Evolutionary conservation across 2,888 invertebrate genomes (phyloP), one percentile per base, ranked within the genome.

Genomic region (Pyrocoelia pectoralis): DNA sequence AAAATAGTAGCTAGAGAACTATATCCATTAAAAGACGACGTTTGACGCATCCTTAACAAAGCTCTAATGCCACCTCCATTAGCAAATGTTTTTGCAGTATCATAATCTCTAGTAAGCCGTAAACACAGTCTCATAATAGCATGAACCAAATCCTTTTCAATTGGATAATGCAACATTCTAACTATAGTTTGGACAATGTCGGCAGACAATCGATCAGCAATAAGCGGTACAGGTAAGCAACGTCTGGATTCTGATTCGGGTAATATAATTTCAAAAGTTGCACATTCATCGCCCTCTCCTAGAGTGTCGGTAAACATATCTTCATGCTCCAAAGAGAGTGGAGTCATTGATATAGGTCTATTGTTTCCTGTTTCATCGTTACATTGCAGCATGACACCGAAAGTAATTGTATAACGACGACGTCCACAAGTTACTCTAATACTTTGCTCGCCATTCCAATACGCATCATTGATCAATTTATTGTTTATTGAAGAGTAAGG

Each of bases 341-440:
- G 79, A 0, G 85, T 86, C 79, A 93, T 86, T 71, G 91, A 89
- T 15, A 94, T 89, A 0, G 93, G 93, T 52, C 93, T 84, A 71
- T 91, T 86, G 72, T 91, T 93, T n/a, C 90, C 91, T 18, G 91
- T 92, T 70, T 93, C 93, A 76, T 93, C 93, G 78, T 93, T 94
- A 64, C 91, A 89, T 83, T 93, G 92, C 0, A 90, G 87, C 93
- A 94, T 93, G 57, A 89, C 88, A 28, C 87, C 87, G 74, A 94
- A 92, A 57, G 90, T 90, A 2, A 93, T 89, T 0, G 89, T 87
- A 76, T 94, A 94, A 33, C 90, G 84, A 69, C 92, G 85, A 1
- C 93, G 82, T 0, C 91, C 90, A 70, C 90, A 90, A 10, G 87
- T 87, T 59, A 94, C 90, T 65, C 90, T 84, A 0, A 89, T 86